Conservation (phyloP, 2,888 invertebrate species). For the Ectobius pallidus region DNA sequence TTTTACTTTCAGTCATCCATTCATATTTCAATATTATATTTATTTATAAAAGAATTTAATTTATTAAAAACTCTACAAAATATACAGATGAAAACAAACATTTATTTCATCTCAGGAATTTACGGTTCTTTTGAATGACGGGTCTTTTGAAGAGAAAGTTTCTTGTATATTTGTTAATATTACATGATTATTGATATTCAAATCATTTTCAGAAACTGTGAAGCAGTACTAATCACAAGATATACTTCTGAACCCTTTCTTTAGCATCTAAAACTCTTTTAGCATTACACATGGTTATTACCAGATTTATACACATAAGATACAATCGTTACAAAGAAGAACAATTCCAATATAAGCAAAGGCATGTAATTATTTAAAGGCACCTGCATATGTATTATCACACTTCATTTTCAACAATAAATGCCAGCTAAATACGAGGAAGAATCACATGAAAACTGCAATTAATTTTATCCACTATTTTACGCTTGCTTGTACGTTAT, state of each 20-base stretch:
- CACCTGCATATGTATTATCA: background rate
- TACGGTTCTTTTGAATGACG: background rate
- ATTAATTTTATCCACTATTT: too few relatives aligned
- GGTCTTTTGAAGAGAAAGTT: background rate
- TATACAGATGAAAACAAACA: background rate
- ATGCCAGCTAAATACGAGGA: too few relatives aligned
- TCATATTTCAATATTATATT: background rate
- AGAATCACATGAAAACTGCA: too few relatives aligned
- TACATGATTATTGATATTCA: background rate
- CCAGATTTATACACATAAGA: background rate
- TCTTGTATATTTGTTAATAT: background rate
- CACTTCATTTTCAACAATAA: too few relatives aligned
- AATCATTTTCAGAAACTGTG: background rate
- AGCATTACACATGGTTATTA: background rate
- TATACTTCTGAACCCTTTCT: background rate
- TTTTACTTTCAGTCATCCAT: background rate
- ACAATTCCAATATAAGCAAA: background rate
- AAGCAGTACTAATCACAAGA: background rate
- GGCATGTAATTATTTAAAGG: background rate
- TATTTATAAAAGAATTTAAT: conserved; percentile 16
- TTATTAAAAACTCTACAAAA: conserved; percentile 14
- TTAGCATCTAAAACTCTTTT: background rate
- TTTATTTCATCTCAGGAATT: background rate
- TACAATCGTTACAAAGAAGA: background rate
- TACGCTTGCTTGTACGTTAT: too few relatives aligned